Evolutionary conservation across 1,140 invertebrate genomes (phyloP).

Genomic region (Eciton burchellii): DNA sequence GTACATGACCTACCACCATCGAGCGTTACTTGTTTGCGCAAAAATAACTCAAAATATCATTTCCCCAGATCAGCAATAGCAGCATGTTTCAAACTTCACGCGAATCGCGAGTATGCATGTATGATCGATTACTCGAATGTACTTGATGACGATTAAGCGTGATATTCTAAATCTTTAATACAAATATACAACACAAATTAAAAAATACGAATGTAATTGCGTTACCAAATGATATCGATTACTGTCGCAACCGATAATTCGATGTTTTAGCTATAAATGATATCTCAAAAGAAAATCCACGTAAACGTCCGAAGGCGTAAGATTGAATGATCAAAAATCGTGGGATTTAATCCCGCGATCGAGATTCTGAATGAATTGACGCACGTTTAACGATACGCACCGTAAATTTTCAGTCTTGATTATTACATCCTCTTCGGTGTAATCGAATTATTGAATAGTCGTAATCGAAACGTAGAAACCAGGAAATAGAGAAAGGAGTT

Average conservation of each 20-base stretch:
- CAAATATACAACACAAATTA: background rate
- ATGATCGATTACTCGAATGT: background rate
- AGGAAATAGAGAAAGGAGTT: constrained; percentile 57
- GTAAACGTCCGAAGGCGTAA: background rate
- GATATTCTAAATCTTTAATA: background rate
- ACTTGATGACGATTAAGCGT: background rate
- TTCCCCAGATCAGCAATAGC: background rate
- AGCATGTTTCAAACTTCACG: background rate
- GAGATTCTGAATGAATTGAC: background rate
- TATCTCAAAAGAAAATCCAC: background rate
- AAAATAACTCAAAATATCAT: constrained; percentile 27
- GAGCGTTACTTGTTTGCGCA: background rate
- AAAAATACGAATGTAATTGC: background rate
- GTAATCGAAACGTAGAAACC: constrained; percentile 57
- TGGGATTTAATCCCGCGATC: background rate
- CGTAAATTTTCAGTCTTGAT: constrained; percentile 12
- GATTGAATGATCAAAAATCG: background rate
- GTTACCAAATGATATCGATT: background rate
- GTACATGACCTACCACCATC: constrained; percentile 8
- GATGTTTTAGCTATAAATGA: background rate
- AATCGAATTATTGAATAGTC: constrained; percentile 50
- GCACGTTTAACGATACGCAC: constrained; percentile 5
- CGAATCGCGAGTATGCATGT: background rate
- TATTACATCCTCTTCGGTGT: constrained; percentile 32
- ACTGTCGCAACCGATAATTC: background rate